Evolutionary conservation across 2,888 invertebrate species (phyloP).

Genomic region (Cephus pygmeus): DNA sequence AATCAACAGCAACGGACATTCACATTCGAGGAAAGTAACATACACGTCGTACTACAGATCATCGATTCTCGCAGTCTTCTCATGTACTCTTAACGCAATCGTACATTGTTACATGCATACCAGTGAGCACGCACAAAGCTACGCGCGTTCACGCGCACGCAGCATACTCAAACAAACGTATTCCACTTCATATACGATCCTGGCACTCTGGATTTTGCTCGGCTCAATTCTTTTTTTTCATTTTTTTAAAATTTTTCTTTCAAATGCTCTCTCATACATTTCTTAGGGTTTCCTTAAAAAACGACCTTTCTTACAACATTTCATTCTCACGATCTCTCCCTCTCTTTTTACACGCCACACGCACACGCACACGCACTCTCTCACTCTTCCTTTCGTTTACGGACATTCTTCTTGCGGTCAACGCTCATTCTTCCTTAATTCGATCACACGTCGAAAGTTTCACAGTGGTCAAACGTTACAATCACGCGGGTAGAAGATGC

Average conservation of each 20-base stretch:
- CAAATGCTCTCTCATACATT: conserved; percentile 18
- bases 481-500: conserved; percentile 40
- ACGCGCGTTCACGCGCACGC: not conserved
- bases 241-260: conserved; percentile 14
- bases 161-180: not conserved
- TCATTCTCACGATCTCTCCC: conserved; percentile 14
- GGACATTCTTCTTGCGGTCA: conserved; percentile 3
- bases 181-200: conserved; percentile 18
- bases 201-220: conserved; percentile 18
- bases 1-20: conserved; percentile 57
- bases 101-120: not conserved
- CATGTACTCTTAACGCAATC: not conserved
- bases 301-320: not conserved
- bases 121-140: not conserved
- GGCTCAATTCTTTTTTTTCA: not conserved
- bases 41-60: conserved; percentile 26
- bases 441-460: conserved; percentile 39
- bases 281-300: not conserved
- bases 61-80: not conserved
- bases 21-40: conserved; percentile 41
- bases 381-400: conserved; percentile 16
- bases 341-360: conserved; percentile 5
- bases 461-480: conserved; percentile 37
- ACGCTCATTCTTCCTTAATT: conserved; percentile 26
- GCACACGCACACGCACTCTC: not conserved